These are phyloP conservation scores for Auanema freiburgensis DNA, from an alignment of 2,888 invertebrate species.

Conservation along the genomic window DNA sequence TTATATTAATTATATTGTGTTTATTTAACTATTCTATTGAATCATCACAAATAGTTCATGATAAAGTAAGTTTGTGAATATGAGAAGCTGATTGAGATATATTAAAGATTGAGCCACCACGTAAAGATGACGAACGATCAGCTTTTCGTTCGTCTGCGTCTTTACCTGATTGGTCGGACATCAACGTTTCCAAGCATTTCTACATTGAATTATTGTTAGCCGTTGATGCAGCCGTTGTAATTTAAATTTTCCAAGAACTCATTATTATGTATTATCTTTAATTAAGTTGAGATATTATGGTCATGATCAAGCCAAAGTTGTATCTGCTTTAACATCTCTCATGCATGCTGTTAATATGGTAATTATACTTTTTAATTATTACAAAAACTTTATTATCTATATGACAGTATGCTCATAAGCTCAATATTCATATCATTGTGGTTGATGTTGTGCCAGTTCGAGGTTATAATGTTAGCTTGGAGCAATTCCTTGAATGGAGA, in stretches of 20 bases:
- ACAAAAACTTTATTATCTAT: background rate
- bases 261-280: background rate
- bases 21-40: no score
- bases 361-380: constrained; percentile 4
- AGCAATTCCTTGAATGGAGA: constrained; percentile 42
- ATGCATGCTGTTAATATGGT: constrained; percentile 44
- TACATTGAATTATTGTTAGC: constrained; percentile 33
- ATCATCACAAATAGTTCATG: constrained; percentile 11
- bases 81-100: no score
- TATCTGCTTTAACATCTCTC: constrained; percentile 27
- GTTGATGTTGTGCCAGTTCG: constrained; percentile 40
- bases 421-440: constrained; percentile 36
- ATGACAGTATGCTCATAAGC: constrained; percentile 38
- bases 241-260: constrained; percentile 5
- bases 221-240: constrained; percentile 34
- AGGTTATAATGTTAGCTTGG: constrained; percentile 37
- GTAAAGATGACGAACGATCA: constrained; percentile 3
- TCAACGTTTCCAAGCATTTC: constrained; percentile 21
- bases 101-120: no score
- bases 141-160: constrained; percentile 10
- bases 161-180: constrained; percentile 36
- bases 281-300: constrained; percentile 36
- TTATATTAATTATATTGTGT: no score
- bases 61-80: constrained; percentile 6
- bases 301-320: constrained; percentile 28